Base-by-base conservation (phyloP, 2,888 invertebrate species). In the Lycophotia porphyrea region DNA sequence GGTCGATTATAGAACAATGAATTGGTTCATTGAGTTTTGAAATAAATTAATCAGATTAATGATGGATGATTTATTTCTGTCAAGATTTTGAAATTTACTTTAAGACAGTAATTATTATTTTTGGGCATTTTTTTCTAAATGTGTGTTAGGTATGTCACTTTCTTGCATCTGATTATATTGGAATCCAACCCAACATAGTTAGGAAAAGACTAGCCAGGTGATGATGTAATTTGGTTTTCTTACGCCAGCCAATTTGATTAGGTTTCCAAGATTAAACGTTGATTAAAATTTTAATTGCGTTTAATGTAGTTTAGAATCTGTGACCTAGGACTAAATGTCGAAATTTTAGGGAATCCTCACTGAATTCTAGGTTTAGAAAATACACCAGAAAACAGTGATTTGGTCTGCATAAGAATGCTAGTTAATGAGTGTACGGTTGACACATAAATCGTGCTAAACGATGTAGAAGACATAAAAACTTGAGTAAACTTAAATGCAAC, bases 331-430 rank as follows among this genome's bases (percentile, higher is more conserved):
- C 15, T 66, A 27, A 52, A 63, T 83, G 36, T 55, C 39, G 71
- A 67, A 63, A 84, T 74, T 72, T 72, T 58, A 18, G n/a, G 36
- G 4, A 60, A 82, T 58, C 49, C 65, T 11, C 13, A 64, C 24
- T 21, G 61, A 78, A 80, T 80, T 87, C 72, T 80, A 72, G 47
- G 27, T 72, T 44, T 69, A 74, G 5, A 47, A 18, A 74, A 67
- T 65, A 61, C 21, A 73, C 47, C 47, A 63, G 63, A 75, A 83
- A 77, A 67, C 61, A 39, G 73, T 76, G 60, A 63, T 74, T 72
- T 78, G 44, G 52, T 79, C 73, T 85, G 84, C 80, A 85, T 86
- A 64, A 65, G 61, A 88, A 87, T 83, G 81, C 64, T 39, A 18
- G 73, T 58, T 63, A 81, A 80, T 80, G 69, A 24, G 44, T 36